Base-by-base conservation (phyloP, 2,797 vertebrate genomes). In the Poecilia velifera region DNA sequence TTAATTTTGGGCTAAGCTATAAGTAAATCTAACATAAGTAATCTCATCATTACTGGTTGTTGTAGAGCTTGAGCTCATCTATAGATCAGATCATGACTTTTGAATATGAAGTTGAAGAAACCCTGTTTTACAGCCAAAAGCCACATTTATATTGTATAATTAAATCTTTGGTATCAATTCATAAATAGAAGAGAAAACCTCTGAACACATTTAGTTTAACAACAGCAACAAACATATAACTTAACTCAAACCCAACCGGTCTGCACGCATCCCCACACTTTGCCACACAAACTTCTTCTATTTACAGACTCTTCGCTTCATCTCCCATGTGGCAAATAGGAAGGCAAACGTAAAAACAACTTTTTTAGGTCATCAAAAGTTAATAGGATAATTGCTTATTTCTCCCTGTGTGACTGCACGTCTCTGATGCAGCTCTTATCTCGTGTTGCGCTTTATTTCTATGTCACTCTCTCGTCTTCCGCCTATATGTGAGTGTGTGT, bases 331-430 rank as follows among this genome's bases (percentile, higher is more conserved):
- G 86, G 87, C 86, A 86, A 80, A 76, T 31, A 51, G 71, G 73
- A 84, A 87, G 80, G 62, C 59, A 78, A 76, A 78, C 68, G 73
- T 73, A 72, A 91, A 88, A 91, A 89, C 76, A 92, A 95, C 91
- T 93, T 94, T 94, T 93, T 87, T 87, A 91, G 91, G 89, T 90
- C 91, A 93, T 94, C 89, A 94, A 92, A 94, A 91, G 90, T 94
- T 94, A 95, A 93, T 94, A 88, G 88, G 84, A 92, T 95, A 93
- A 95, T 95, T 93, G 93, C 92, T 92, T 95, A 90, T 92, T 93
- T 93, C 89, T 86, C 79, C 82, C 81, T 84, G 78, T 77, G 89
- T 34, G 82, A 79, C 77, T 84, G 76, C 49, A 55, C n/a, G 70
- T 82, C 62, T 87, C 84, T 82, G 51, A 46, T 79, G 82, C 70